phyloP scores from a whole-genome alignment of 2,888 invertebrate species.

The Augochlorella aurata region DNA sequence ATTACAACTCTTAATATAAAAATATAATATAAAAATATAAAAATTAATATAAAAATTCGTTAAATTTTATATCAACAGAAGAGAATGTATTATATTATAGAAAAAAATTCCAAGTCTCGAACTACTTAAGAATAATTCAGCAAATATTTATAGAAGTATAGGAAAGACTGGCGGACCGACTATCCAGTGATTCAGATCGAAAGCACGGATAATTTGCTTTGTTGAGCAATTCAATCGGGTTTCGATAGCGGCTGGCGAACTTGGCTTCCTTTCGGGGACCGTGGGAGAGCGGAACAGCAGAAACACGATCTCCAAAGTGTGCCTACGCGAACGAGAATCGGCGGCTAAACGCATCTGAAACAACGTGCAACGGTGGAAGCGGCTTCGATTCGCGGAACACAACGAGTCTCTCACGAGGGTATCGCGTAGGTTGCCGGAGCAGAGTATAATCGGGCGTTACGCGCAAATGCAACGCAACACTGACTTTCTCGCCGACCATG shows the following conservation, averaged over 20 bases:
- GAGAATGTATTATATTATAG: no score
- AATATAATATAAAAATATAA: no score
- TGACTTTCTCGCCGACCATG: slow-evolving; percentile 58
- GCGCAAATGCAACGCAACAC: slow-evolving; percentile 49
- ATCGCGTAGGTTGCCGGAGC: background rate
- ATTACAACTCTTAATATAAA: no score
- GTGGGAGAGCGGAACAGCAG: background rate
- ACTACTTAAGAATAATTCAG: no score
- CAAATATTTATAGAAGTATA: background rate
- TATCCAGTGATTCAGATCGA: background rate
- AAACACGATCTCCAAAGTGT: background rate
- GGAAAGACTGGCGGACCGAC: background rate
- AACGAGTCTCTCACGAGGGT: slow-evolving; percentile 13
- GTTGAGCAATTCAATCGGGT: background rate
- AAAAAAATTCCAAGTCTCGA: no score
- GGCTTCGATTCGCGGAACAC: slow-evolving; percentile 5
- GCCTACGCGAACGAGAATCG: slow-evolving; percentile 2
- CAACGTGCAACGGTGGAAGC: background rate
- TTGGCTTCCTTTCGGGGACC: slow-evolving; percentile 4
- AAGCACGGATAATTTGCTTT: background rate
- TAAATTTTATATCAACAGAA: no score
- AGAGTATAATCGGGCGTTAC: slow-evolving; percentile 43
- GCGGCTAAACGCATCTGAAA: background rate
- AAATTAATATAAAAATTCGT: no score
- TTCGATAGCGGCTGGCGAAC: background rate